Evolutionary conservation across 2,797 vertebrate species (phyloP), one percentile per base, ranked within the genome.

Genomic region (Erpetoichthys calabaricus): DNA sequence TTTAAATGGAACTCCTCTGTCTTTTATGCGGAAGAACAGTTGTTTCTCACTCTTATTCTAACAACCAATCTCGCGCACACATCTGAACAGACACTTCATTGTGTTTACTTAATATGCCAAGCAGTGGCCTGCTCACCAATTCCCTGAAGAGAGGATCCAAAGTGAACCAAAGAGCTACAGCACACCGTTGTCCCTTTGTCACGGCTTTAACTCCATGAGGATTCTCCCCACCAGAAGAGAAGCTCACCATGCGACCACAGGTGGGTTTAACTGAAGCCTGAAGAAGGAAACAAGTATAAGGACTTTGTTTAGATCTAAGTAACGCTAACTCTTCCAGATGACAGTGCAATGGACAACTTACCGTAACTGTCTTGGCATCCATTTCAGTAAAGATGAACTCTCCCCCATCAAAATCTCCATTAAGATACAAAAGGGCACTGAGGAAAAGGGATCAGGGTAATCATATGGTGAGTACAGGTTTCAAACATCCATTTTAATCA

Each of bases 371-470:
- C 79, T 99, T 95, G 66, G 93, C 92, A 56, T 99, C 94, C 86
- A 92, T 94, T 79, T 97, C 87, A 0, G 96, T 98, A 70, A 99
- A 99, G 65, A 99, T 96, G 71, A 99, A 97, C 64, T 99, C 94
- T 1, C 96, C 96, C 0, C 95, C 96, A 67, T 97, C 91, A 45
- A 98, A 99, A 72, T 98, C 88, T 1, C 89, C 90, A 1, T 98
- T 98, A 57, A 99, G 86, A 61, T 99, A 99, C 5, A 99, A 75
- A 44, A 99, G 86, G 25, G 96, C 95, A 59, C 96, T 99, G 55
- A 1, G 53, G 59, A 6, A 62, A 56, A 8, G 61, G 50, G 0
- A 0, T 7, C 8, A 43, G 44, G 43, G 44, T 8, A 6, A 43
- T 1, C 5, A 10, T 42, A 52, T 25, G 25, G 25, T 25, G 25